Percentiles rank a stretch among this genome's conserved stretches.
Evolutionary conservation across 2,113 vertebrate species (phyloP).

Genomic region (Laterallus jamaicensis): DNA sequence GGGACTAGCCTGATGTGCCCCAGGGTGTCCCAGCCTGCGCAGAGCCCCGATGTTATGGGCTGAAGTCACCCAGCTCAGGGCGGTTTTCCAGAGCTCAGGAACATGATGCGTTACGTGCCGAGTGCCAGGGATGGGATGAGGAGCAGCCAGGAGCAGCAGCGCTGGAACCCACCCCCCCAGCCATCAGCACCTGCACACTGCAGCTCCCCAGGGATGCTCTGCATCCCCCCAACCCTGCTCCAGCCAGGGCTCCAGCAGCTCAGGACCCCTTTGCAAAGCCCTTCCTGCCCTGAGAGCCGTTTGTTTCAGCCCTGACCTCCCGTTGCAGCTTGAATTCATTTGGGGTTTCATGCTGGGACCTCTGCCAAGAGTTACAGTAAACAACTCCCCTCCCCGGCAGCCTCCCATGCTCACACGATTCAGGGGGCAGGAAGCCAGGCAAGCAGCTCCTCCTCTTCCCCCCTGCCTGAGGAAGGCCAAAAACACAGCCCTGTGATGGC

Average conservation of each 20-base stretch:
- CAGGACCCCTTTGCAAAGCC: not conserved
- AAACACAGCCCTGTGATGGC: rapidly evolving
- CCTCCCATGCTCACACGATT: not conserved
- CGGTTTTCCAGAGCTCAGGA: not conserved
- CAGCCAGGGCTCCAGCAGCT: not conserved
- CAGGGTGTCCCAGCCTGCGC: not conserved
- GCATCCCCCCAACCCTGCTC: not conserved
- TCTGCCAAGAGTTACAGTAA: constrained; percentile 1
- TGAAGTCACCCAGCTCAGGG: not conserved
- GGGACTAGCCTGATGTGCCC: not conserved
- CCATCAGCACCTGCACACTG: rapidly evolving
- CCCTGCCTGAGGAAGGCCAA: not conserved
- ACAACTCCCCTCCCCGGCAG: not conserved
- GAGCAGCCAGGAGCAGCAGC: rapidly evolving
- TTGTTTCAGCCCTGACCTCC: not conserved
- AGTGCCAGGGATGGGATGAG: not conserved
- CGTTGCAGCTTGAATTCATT: not conserved
- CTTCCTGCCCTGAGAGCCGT: not conserved
- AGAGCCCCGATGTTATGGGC: rapidly evolving
- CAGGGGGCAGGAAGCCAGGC: not conserved
- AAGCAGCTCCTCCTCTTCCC: not conserved
- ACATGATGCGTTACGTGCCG: rapidly evolving
- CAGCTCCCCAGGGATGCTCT: not conserved
- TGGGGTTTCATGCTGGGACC: constrained; percentile 21
- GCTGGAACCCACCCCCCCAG: not conserved